Evolutionary conservation across 1,140 invertebrate genomes (phyloP), one percentile per base, ranked within the genome.

Genomic region (Apis mellifera): DNA sequence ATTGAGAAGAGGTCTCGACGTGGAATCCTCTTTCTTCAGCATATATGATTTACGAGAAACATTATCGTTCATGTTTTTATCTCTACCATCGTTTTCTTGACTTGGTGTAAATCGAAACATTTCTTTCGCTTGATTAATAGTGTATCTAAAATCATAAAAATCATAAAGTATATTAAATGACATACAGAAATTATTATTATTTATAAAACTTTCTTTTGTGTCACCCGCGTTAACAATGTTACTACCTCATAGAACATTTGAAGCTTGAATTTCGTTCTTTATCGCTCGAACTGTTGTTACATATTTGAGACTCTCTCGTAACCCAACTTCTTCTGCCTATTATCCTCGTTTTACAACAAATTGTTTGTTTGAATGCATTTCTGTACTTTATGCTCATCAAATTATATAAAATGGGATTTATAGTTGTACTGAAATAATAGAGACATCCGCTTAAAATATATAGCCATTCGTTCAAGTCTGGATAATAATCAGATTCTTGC

Each of bases 371-470:
- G 87, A 98, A 98, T 2, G 97, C 98, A 3, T 95, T 94, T 19
- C 98, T 94, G 92, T 98, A 99, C 86, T 96, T 96, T 54, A 96
- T 95, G 11, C 97, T 98, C 97, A 99, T 98, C 1, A 98, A 95
- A 92, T 97, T 98, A 92, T 99, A 99, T 0, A 99, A 93, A 82
- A 99, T 97, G 0, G 98, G 98, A 94, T 99, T 99, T 64, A 98
- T 96, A 0, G 97, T 98, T 32, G 97, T 96, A 48, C 97, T 98
- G 68, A 98, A 95, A 92, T 98, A 99, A 94, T 98, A 99, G 17
- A 98, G 95, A 69, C 96, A 96, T 2, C 97, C 97, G 21, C 97
- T 95, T 9, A 97, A 94, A 72, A 97, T 96, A 92, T 97, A 98
- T 57, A 98, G 94, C 94, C 96, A 96, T 89, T 97, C 96, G 92